phyloP scores from a whole-genome alignment of 2,797 vertebrate genomes.

The Cygnus olor region DNA sequence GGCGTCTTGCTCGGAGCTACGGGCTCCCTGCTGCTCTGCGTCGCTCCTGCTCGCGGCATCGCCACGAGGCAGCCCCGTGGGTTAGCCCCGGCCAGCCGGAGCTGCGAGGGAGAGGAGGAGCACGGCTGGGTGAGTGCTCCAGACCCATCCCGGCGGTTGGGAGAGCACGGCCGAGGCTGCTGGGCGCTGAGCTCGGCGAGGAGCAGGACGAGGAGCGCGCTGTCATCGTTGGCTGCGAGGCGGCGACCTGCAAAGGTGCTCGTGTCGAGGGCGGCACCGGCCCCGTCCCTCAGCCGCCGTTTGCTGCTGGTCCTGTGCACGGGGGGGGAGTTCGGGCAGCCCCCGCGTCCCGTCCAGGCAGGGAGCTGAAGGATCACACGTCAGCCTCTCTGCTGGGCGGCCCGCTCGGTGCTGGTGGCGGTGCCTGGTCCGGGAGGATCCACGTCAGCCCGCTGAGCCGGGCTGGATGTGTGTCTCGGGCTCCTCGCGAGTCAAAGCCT shows the following conservation, averaged over 20 bases:
- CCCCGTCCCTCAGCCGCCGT: rapidly evolving
- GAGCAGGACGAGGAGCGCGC: not conserved
- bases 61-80: not conserved
- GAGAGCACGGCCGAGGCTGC: not conserved
- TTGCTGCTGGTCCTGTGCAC: not conserved
- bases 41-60: not conserved
- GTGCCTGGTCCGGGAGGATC: not conserved
- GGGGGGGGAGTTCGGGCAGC: not conserved
- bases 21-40: not conserved
- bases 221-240: rapidly evolving
- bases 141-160: rapidly evolving
- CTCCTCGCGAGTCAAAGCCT: not conserved
- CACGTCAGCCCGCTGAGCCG: too few species aligned
- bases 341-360: not conserved
- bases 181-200: not conserved
- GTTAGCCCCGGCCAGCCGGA: not conserved
- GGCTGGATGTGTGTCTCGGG: too few species aligned
- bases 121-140: not conserved
- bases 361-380: not conserved
- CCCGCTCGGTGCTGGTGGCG: not conserved
- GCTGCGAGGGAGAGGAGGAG: not conserved
- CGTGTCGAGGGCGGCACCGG: rapidly evolving
- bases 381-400: not conserved
- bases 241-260: rapidly evolving
- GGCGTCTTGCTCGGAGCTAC: not conserved